Conservation (phyloP, 1,140 invertebrate species). For the Drosophila kikkawai region DNA sequence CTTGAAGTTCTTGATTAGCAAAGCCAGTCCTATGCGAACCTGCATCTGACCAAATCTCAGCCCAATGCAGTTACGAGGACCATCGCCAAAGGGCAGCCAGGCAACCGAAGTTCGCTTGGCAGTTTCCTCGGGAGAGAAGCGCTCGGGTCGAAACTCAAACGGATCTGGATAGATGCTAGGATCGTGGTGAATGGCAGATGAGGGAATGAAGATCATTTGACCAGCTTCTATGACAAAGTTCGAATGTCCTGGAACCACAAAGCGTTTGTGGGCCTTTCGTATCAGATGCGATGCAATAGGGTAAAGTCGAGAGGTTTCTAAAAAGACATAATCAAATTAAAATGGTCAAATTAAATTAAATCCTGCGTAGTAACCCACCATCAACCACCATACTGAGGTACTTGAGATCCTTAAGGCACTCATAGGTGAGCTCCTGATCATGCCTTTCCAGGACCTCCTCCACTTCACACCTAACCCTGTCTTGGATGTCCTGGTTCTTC, state of each 20-base stretch:
- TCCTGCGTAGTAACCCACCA: neutral
- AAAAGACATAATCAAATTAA: neutral
- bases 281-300: neutral
- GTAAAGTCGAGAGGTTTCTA: neutral
- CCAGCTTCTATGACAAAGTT: neutral
- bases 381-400: neutral
- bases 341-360: neutral
- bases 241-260: neutral
- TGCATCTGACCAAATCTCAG: neutral
- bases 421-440: neutral
- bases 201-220: neutral
- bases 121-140: neutral
- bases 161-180: neutral
- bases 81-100: neutral
- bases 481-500: neutral
- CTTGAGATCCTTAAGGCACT: neutral
- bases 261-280: neutral
- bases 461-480: neutral
- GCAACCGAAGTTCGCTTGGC: neutral
- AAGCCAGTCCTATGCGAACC: neutral
- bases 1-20: neutral
- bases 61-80: conserved; percentile 1
- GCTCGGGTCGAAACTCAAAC: neutral
- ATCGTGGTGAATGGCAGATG: neutral
- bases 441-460: neutral